These are phyloP conservation scores for Dysidea cf. avara DNA, from an alignment of 37 sponge, comb jelly and placozoan genomes.

Conservation along the genomic window DNA sequence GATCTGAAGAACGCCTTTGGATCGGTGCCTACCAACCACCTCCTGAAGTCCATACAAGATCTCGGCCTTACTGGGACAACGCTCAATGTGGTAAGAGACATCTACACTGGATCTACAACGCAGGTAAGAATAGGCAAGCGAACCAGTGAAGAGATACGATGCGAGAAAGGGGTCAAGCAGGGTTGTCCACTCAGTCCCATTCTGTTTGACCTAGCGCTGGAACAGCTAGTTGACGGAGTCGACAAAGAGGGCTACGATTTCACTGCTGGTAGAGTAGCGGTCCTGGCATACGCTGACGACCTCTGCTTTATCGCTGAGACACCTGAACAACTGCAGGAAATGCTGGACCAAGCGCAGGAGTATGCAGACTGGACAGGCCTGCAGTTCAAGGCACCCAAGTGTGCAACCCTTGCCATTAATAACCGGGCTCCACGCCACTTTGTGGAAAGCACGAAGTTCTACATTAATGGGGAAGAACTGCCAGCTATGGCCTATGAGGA, in stretches of 20 bases:
- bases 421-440: neutral
- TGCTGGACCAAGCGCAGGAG: neutral
- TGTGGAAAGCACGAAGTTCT: neutral
- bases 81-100: neutral
- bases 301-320: no score
- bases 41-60: neutral
- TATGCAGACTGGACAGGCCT: slow-evolving; percentile 26
- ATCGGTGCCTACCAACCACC: neutral
- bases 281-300: slow-evolving; percentile 36
- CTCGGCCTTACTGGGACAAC: neutral
- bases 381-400: slow-evolving; percentile 25
- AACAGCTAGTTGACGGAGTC: slow-evolving; percentile 12
- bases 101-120: slow-evolving; percentile 5
- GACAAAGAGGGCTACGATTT: no score
- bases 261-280: no score
- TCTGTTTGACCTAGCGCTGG: slow-evolving; percentile 25
- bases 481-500: slow-evolving; percentile 22
- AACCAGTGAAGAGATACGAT: neutral
- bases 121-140: neutral
- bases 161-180: neutral
- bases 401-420: slow-evolving; percentile 25
- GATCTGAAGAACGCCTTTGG: no score
- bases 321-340: no score
- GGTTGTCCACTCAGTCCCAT: slow-evolving; percentile 24
- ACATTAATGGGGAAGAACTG: no score